phyloP scores from a whole-genome alignment of 2,113 vertebrate genomes.

The Machaerirhynchus nigripectus region DNA sequence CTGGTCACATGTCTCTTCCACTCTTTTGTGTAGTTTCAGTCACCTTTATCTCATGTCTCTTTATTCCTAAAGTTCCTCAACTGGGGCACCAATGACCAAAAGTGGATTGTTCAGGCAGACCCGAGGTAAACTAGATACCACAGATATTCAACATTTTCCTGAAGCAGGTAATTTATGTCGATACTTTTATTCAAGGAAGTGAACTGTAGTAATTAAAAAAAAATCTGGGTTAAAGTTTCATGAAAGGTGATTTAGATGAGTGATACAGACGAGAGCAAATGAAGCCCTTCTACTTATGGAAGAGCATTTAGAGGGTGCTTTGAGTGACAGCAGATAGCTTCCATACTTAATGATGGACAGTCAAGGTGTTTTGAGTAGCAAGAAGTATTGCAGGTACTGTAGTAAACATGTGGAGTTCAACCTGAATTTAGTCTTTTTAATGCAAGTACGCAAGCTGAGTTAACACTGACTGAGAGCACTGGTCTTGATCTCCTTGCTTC shows the following conservation, averaged over 20 bases:
- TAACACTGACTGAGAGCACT: neutral
- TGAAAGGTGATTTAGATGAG: neutral
- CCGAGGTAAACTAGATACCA: neutral
- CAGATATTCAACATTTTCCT: neutral
- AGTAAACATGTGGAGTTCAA: neutral
- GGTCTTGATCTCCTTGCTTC: neutral
- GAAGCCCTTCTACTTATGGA: neutral
- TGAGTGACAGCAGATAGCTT: accelerated
- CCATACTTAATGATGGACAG: neutral
- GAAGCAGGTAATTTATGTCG: neutral
- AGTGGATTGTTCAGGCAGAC: neutral
- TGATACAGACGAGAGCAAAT: neutral
- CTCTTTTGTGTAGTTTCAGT: neutral
- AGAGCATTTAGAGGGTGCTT: neutral
- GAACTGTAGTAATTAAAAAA: neutral
- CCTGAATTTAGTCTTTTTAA: neutral
- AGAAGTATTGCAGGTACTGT: neutral
- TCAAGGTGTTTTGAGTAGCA: neutral
- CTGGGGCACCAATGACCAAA: neutral
- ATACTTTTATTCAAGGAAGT: neutral
- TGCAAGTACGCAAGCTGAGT: neutral
- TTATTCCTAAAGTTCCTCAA: neutral
- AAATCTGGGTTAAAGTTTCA: neutral
- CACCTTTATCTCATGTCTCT: neutral
- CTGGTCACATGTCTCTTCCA: neutral